Evolutionary conservation across 1,140 invertebrate genomes (phyloP).

Genomic region (Leguminivora glycinivorella): DNA sequence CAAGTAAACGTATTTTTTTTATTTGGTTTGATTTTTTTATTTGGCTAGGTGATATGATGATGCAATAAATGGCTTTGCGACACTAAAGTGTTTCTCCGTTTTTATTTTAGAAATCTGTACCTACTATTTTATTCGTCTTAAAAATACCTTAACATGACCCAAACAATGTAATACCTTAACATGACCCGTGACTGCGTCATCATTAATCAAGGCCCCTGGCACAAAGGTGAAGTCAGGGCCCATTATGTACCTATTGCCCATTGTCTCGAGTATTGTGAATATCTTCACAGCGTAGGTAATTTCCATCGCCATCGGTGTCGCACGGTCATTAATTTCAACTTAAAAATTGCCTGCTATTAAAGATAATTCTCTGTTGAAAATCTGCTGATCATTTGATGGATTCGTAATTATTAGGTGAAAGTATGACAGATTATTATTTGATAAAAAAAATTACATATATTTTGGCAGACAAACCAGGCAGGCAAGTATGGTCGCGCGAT

Average conservation of each 20-base stretch:
- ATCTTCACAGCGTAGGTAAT: slow-evolving; percentile 9
- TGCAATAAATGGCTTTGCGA: no score
- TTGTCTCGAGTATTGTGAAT: slow-evolving; percentile 21
- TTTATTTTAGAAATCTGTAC: not conserved
- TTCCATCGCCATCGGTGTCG: slow-evolving; percentile 13
- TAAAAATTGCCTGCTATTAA: not conserved
- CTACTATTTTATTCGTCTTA: not conserved
- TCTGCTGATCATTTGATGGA: not conserved
- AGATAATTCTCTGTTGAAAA: not conserved
- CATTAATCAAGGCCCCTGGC: not conserved
- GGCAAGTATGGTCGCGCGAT: not conserved
- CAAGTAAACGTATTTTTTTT: no score
- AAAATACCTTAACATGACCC: not conserved
- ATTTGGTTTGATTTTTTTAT: no score
- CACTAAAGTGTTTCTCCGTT: no score
- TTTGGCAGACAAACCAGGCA: not conserved
- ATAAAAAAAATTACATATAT: not conserved
- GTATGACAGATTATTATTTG: not conserved
- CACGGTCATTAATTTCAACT: slow-evolving; percentile 24
- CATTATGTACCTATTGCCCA: slow-evolving; percentile 23
- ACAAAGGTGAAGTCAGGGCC: slow-evolving; percentile 22
- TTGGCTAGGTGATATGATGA: no score
- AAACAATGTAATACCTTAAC: not conserved
- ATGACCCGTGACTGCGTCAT: slow-evolving; percentile 17
- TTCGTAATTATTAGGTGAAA: not conserved